Evolutionary conservation across 2,888 invertebrate species (phyloP).

Genomic region (Criorhina ranunculi): DNA sequence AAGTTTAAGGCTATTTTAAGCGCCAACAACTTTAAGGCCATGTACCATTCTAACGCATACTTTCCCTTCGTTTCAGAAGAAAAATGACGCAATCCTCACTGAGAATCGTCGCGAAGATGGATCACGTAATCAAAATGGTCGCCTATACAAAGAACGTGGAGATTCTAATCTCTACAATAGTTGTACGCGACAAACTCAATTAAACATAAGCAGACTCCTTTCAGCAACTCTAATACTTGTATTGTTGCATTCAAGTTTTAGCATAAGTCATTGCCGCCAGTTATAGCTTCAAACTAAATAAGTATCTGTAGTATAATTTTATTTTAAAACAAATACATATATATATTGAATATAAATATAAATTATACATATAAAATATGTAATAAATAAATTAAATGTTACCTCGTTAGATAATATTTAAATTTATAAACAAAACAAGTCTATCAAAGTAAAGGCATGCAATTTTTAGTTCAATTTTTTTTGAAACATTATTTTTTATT

Average conservation of each 20-base stretch:
- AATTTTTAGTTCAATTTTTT: conserved; percentile 6
- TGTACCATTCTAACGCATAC: conserved; percentile 1
- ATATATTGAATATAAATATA: conserved; percentile 57
- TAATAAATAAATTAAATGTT: conserved; percentile 80
- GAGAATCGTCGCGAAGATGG: conserved; percentile 84
- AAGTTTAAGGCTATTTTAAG: too few species aligned
- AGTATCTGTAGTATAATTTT: conserved; percentile 68
- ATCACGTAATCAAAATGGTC: conserved; percentile 83
- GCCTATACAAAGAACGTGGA: conserved; percentile 82
- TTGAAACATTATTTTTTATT: conserved; percentile 4
- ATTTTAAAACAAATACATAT: conserved; percentile 41
- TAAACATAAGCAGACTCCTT: conserved; percentile 32
- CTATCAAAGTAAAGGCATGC: conserved; percentile 19
- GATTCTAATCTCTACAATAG: conserved; percentile 79
- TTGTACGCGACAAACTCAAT: conserved; percentile 44
- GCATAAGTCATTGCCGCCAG: conserved; percentile 35
- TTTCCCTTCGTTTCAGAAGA: conserved; percentile 78
- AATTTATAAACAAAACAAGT: conserved; percentile 50
- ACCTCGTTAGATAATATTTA: conserved; percentile 80
- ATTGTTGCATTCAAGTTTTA: conserved; percentile 49
- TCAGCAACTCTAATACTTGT: conserved; percentile 39
- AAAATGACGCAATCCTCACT: conserved; percentile 82
- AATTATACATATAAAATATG: conserved; percentile 74
- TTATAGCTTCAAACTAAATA: conserved; percentile 74
- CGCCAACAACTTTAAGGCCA: too few species aligned